These are phyloP conservation scores for Eristalis intricaria DNA, from an alignment of 2,888 invertebrate species.

Conservation along the genomic window DNA sequence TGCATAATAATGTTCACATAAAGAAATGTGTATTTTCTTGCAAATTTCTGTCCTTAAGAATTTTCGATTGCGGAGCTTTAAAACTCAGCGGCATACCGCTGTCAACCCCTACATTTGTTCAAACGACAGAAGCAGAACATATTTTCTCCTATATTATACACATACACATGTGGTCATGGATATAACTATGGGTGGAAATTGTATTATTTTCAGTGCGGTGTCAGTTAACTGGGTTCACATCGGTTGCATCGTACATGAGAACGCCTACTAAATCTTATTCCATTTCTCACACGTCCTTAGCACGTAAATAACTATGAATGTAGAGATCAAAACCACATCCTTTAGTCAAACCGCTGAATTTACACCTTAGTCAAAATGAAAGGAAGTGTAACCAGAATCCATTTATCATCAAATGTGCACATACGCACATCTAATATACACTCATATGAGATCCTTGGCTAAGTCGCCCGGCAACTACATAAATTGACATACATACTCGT, in stretches of 20 bases:
- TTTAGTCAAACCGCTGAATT: conserved; percentile 73
- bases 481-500: conserved; percentile 9
- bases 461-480: conserved; percentile 39
- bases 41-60: no score
- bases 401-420: conserved; percentile 67
- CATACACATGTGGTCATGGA: not conserved
- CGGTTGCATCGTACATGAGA: conserved; percentile 38
- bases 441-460: not conserved
- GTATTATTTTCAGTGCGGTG: conserved; percentile 22
- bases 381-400: conserved; percentile 74
- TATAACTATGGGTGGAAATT: conserved; percentile 5
- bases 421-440: not conserved
- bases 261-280: conserved; percentile 32
- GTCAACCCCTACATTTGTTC: not conserved
- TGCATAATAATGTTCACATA: no score
- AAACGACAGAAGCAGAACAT: not conserved
- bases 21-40: no score
- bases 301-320: conserved; percentile 25
- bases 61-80: no score
- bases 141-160: not conserved
- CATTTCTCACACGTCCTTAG: not conserved
- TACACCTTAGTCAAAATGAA: conserved; percentile 73
- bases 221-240: conserved; percentile 52
- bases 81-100: not conserved
- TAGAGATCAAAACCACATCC: conserved; percentile 70